Evolutionary conservation across 2,113 vertebrate species (phyloP), one percentile per base, ranked within the genome.

Genomic region (Sitta europaea): DNA sequence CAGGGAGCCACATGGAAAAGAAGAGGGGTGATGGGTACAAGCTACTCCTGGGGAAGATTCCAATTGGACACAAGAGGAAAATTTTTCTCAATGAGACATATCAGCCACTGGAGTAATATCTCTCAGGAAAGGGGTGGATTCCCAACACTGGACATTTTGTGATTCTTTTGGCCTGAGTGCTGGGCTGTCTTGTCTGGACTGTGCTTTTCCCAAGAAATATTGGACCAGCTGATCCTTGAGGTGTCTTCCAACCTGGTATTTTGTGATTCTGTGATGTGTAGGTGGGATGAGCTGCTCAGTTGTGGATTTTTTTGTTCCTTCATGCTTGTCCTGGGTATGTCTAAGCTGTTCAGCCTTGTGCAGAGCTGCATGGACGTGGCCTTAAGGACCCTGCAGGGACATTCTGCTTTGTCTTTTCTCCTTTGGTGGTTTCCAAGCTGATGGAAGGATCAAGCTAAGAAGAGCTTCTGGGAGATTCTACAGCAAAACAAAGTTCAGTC

Each of bases 61-160:
- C 15, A 23, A 0, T 0, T 33, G 25, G n/a, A 40, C 48, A 63
- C 28, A 63, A 57, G 7, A 40, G 21, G 62, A 45, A 63, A 7
- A 2, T 11, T 63, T 47, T 45, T 57, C 63, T 27, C 36, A 14
- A 0, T 31, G 18, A 35, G 24, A 51, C 3, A 5, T n/a, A 4
- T 51, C 22, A 55, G 27, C 28, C 54, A 20, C 2, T 62, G 73
- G 8, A 85, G 74, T 79, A 40, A 40, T 12, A 31, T 40, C 28
- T 31, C 48, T 27, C 29, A 51, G 36, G 14, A 22, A 63, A 58
- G 29, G 28, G 22, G 19, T 53, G 29, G 22, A 25, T 28, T 74
- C 43, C 16, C 38, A 75, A 1, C n/a, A 18, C 11, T 36, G 38
- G 22, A 47, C 22, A 29, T 3, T 25, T 0, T 3, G 20, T 29